phyloP scores from a whole-genome alignment of 92 coral and sea anemone genomes.

The Bergia sp. region DNA sequence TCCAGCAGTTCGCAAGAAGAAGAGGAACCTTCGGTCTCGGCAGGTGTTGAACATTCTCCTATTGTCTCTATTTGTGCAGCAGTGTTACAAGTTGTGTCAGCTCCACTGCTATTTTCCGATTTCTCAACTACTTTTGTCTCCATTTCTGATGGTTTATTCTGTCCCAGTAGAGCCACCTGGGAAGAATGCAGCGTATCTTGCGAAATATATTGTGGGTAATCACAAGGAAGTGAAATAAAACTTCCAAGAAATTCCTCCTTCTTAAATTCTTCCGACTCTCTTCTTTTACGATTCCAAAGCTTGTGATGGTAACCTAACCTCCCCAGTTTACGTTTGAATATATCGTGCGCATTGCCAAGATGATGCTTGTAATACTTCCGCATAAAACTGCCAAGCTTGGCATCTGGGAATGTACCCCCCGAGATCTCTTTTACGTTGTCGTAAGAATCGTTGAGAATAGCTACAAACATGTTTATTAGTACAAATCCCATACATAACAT shows the following conservation, averaged over 20 bases:
- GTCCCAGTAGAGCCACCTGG: not conserved
- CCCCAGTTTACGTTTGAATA: constrained; percentile 72
- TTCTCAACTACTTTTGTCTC: not conserved
- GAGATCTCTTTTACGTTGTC: constrained; percentile 72
- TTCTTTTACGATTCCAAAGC: constrained; percentile 57
- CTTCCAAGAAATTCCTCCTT: constrained; percentile 51
- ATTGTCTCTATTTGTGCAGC: constrained; percentile 53
- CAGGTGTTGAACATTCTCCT: constrained; percentile 65
- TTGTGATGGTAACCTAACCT: constrained; percentile 67
- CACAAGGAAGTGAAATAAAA: constrained; percentile 61
- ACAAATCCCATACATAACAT: constrained; percentile 78
- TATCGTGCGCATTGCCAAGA: constrained; percentile 50
- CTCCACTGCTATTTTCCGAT: not conserved
- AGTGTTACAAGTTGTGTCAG: not conserved
- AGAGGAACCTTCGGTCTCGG: constrained; percentile 23
- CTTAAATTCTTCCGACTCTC: constrained; percentile 31
- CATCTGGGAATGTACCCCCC: constrained; percentile 83
- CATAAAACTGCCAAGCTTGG: constrained; percentile 78
- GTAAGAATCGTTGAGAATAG: constrained; percentile 84
- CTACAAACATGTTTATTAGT: constrained; percentile 87
- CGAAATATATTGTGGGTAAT: constrained; percentile 39
- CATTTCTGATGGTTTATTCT: not conserved
- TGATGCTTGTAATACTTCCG: constrained; percentile 62
- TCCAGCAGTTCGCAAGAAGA: constrained; percentile 62
- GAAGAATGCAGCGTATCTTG: constrained; percentile 18